Evolutionary conservation across 2,888 invertebrate species (phyloP).

Genomic region (Synergus laeviventris): DNA sequence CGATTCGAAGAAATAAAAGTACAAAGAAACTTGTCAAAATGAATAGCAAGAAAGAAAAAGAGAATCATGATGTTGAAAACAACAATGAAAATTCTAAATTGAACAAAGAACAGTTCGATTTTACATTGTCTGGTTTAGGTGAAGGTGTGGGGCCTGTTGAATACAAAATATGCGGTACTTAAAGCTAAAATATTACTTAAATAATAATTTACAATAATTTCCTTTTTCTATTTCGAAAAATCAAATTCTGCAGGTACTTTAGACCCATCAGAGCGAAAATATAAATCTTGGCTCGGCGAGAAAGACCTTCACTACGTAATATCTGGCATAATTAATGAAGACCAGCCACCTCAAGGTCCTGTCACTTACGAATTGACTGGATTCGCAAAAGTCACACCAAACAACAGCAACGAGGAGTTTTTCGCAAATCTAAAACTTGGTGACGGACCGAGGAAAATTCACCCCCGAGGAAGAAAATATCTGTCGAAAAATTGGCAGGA

Average conservation of each 20-base stretch:
- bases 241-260: conserved; percentile 46
- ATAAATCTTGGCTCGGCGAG: conserved; percentile 55
- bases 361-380: conserved; percentile 61
- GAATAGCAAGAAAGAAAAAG: background rate
- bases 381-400: conserved; percentile 59
- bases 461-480: conserved; percentile 64
- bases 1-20: background rate
- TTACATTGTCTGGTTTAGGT: background rate
- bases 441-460: conserved; percentile 52
- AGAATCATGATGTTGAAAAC: no score
- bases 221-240: background rate
- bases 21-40: background rate
- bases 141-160: background rate
- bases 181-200: background rate
- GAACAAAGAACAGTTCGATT: background rate
- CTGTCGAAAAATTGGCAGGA: conserved; percentile 69
- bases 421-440: conserved; percentile 57
- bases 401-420: conserved; percentile 64
- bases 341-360: conserved; percentile 49
- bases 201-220: background rate
- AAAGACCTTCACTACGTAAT: conserved; percentile 56
- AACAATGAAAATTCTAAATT: background rate
- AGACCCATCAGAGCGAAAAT: conserved; percentile 45
- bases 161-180: conserved; percentile 17
- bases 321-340: conserved; percentile 55